Percentiles rank a stretch among this genome's conserved stretches.
Evolutionary conservation across 2,113 vertebrate genomes (phyloP).

Genomic region (Chaenocephalus aceratus): DNA sequence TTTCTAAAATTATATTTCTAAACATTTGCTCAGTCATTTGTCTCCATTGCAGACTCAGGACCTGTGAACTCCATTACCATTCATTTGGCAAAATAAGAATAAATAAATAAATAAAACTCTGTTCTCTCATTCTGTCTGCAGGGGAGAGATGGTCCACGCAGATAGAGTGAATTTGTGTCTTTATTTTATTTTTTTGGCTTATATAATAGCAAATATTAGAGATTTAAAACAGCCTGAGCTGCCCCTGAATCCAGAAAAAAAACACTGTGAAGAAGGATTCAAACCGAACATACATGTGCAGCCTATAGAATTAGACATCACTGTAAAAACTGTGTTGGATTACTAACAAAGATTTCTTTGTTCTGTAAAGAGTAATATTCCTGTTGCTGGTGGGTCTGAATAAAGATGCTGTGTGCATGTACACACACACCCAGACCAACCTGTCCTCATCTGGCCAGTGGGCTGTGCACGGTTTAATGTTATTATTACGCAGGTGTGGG

Average conservation of each 20-base stretch:
- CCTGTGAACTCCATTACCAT: conserved; percentile 45
- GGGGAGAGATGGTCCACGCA: conserved; percentile 48
- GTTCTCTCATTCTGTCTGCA: conserved; percentile 51
- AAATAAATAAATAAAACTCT: conserved; percentile 3
- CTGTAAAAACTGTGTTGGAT: neutral
- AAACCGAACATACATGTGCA: conserved; percentile 26
- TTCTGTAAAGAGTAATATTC: conserved; percentile 10
- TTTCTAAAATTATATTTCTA: conserved; percentile 70
- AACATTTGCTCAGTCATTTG: conserved; percentile 60
- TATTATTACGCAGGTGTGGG: conserved; percentile 85
- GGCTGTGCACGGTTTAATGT: conserved; percentile 71
- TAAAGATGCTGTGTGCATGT: neutral
- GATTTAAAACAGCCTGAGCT: conserved; percentile 30
- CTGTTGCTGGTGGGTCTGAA: conserved; percentile 13
- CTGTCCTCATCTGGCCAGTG: conserved; percentile 76
- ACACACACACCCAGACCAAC: conserved; percentile 37
- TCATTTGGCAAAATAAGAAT: conserved; percentile 54
- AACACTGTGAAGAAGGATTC: neutral
- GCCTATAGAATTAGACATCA: neutral
- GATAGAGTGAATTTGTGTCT: conserved; percentile 47
- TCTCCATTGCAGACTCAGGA: conserved; percentile 49
- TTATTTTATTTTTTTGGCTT: conserved; percentile 59
- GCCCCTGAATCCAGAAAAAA: conserved; percentile 30
- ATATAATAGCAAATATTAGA: conserved; percentile 56
- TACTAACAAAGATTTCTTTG: neutral